These are phyloP conservation scores for Hydrolagus colliei DNA, from an alignment of 2,797 vertebrate species.

Conservation along the genomic window DNA sequence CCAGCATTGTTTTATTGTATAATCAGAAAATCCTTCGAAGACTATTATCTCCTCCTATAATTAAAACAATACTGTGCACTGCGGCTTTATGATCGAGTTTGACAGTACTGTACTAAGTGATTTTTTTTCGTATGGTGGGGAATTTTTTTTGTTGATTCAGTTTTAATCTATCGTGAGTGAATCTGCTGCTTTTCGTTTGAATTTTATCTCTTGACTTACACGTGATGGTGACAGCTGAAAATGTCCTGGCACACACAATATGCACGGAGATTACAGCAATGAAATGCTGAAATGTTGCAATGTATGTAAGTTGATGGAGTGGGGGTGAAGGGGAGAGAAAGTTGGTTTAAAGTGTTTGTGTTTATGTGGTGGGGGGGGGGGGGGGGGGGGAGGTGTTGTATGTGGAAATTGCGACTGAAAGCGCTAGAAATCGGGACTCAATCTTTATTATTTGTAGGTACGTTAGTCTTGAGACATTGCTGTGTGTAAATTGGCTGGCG, in stretches of 20 bases:
- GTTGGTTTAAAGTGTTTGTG: neutral
- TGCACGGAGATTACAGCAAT: slow-evolving; percentile 20
- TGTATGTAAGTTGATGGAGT: neutral
- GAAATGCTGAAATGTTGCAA: slow-evolving; percentile 18
- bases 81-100: slow-evolving; percentile 12
- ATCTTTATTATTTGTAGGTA: too few species aligned
- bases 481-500: too few species aligned
- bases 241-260: slow-evolving; percentile 15
- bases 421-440: neutral
- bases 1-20: slow-evolving; percentile 32
- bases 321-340: too few species aligned
- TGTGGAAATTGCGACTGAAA: neutral
- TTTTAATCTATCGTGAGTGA: slow-evolving; percentile 30
- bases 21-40: slow-evolving; percentile 32
- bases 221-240: slow-evolving; percentile 29
- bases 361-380: neutral
- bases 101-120: slow-evolving; percentile 22
- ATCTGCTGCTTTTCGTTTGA: slow-evolving; percentile 28
- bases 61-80: slow-evolving; percentile 26
- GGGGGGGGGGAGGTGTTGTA: neutral
- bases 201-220: slow-evolving; percentile 22
- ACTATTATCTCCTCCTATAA: slow-evolving; percentile 28
- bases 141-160: slow-evolving; percentile 21
- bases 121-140: slow-evolving; percentile 15
- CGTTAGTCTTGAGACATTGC: too few species aligned